Conservation (phyloP, 2,113 vertebrate species). For the Apus apus region DNA sequence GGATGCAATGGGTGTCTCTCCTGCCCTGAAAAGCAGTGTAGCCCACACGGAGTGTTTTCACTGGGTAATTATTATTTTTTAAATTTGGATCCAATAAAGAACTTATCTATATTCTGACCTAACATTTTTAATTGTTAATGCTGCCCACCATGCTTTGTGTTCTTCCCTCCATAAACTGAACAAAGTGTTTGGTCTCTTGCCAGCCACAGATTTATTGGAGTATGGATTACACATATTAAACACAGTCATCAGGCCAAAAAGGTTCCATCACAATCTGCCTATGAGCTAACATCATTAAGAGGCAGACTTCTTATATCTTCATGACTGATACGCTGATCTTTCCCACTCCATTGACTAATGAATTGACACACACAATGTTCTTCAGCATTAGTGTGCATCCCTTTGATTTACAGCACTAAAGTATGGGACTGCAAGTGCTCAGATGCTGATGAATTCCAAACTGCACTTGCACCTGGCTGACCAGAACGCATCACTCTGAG, state of each 20-base stretch:
- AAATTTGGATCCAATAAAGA: constrained; percentile 11
- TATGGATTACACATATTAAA: constrained; percentile 65
- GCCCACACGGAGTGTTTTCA: not conserved
- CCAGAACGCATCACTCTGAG: not conserved
- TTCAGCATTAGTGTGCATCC: not conserved
- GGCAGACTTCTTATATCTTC: constrained; percentile 62
- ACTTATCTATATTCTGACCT: not conserved
- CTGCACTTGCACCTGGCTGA: not conserved
- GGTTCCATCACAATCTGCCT: constrained; percentile 54
- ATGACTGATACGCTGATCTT: constrained; percentile 41
- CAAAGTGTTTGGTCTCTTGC: constrained; percentile 23
- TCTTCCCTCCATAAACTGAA: constrained; percentile 6
- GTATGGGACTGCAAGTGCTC: not conserved
- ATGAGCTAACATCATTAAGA: constrained; percentile 66
- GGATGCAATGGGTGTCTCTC: not conserved
- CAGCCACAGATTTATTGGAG: constrained; percentile 56
- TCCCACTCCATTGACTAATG: constrained; percentile 61
- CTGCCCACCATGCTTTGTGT: not conserved
- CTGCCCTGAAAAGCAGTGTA: not conserved
- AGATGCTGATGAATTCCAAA: constrained; percentile 17
- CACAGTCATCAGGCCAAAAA: constrained; percentile 49
- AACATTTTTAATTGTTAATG: constrained; percentile 12
- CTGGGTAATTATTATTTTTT: constrained; percentile 18
- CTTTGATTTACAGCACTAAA: constrained; percentile 33
- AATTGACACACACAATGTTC: constrained; percentile 32